Evolutionary conservation across 2,113 vertebrate genomes (phyloP), one percentile per base, ranked within the genome.

Genomic region (Tychaedon coryphoeus): DNA sequence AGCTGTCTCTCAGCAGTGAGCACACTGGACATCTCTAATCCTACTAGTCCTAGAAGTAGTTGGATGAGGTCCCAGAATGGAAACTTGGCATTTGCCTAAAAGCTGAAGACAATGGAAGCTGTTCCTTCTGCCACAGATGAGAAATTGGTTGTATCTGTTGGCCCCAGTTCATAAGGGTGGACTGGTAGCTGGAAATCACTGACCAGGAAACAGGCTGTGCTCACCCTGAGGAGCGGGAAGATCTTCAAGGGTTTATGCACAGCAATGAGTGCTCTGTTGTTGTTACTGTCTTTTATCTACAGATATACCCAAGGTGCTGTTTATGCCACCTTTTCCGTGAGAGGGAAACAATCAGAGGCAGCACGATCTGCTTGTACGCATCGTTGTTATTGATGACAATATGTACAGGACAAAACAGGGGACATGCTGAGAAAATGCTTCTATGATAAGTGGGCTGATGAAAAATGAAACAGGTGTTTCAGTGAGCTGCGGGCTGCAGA

Each of bases 41-140:
- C 79, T 61, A 76, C 50, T 67, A 48, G 22, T 91, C 77, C 84
- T 91, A 92, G 89, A 95, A 85, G 66, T 57, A 65, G 42, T 86
- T 97, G 96, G 95, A 95, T 5, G 3, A 43, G 33, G 26, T 93
- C 93, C 93, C 94, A 75, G 86, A 88, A 34, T 91, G 93, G 95
- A 97, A 97, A 96, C 89, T 95, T 97, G 95, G 93, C 93, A 90
- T 93, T 94, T 84, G n/a, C 70, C 80, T 94, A 78, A 78, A 92
- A 65, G 36, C n/a, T 82, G 45, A 57, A 92, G 77, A 96, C 93
- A 95, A 95, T 96, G 89, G 87, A 87, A 92, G 48, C 94, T 91
- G 73, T 82, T 96, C 62, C 77, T 94, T 69, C 93, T 94, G 94
- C 84, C 54, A 69, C 4, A 1, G 73, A 93, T 91, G 89, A 96